Evolutionary conservation across 2,888 invertebrate species (phyloP).

Genomic region (Pollenia amentaria): DNA sequence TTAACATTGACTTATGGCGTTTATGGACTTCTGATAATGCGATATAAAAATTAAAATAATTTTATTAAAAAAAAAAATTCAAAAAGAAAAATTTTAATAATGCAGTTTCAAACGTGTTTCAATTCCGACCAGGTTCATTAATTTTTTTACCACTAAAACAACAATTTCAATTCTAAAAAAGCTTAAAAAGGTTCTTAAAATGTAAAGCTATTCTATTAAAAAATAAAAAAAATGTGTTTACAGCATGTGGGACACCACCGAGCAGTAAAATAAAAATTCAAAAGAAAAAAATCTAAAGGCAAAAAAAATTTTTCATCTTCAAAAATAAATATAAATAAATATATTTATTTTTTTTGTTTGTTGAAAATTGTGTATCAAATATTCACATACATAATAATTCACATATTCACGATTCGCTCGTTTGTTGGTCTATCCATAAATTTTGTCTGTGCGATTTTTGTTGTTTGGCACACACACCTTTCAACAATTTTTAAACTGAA

Average conservation of each 20-base stretch:
- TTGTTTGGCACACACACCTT: conserved; percentile 40
- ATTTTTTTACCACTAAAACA: conserved; percentile 17
- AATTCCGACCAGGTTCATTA: conserved; percentile 79
- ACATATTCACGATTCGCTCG: conserved; percentile 73
- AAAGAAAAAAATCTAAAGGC: conserved; percentile 15
- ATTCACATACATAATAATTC: conserved; percentile 40
- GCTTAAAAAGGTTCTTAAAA: background rate
- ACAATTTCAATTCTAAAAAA: conserved; percentile 19
- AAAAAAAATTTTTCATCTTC: background rate
- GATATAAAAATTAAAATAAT: conserved; percentile 43
- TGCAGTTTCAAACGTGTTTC: conserved; percentile 84
- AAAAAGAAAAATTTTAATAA: conserved; percentile 15
- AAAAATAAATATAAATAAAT: conserved; percentile 52
- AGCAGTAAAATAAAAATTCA: conserved; percentile 77
- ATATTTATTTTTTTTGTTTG: conserved; percentile 6
- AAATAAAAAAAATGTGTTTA: conserved; percentile 64
- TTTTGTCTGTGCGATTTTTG: conserved; percentile 31
- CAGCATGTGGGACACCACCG: conserved; percentile 81
- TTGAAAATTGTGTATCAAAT: conserved; percentile 68
- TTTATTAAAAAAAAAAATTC: background rate
- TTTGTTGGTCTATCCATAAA: background rate
- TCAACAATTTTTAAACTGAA: conserved; percentile 39
- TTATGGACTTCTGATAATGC: conserved; percentile 61
- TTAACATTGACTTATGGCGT: background rate
- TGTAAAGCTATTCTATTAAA: conserved; percentile 12